These are phyloP conservation scores for Lasiurus borealis DNA, from an alignment of 2,113 vertebrate genomes.

Conservation along the genomic window DNA sequence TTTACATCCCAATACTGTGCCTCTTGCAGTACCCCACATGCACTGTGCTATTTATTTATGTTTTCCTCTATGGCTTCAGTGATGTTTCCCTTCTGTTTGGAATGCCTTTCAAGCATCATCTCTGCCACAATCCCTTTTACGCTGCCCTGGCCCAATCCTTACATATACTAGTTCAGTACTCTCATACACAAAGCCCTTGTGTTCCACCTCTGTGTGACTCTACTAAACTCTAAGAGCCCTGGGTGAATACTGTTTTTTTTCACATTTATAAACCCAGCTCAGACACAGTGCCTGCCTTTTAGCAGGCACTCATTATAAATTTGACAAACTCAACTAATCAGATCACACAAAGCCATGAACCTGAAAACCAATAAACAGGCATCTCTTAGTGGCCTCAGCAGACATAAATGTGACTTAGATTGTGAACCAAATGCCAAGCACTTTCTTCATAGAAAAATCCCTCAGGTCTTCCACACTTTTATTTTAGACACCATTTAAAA, in stretches of 20 bases:
- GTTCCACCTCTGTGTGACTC: background rate
- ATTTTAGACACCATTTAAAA: slow-evolving; percentile 34
- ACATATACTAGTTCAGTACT: background rate
- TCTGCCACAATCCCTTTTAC: background rate
- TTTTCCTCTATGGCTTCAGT: background rate
- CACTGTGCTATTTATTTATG: background rate
- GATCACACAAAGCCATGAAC: slow-evolving; percentile 38
- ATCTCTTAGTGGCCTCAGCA: background rate
- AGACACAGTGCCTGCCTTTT: background rate
- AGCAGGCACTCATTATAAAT: background rate
- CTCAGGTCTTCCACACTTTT: background rate
- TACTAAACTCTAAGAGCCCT: background rate
- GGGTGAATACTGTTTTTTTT: background rate
- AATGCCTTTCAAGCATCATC: background rate
- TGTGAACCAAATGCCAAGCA: slow-evolving; percentile 24
- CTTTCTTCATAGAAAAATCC: slow-evolving; percentile 27
- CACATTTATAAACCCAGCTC: background rate
- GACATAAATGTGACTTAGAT: slow-evolving; percentile 19
- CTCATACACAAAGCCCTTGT: background rate
- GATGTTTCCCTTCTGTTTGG: background rate
- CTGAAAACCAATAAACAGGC: slow-evolving; percentile 14
- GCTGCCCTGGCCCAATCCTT: background rate
- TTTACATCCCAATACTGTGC: background rate
- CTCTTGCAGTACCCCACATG: accelerated
- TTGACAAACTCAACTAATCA: slow-evolving; percentile 46